Evolutionary conservation across 2,888 invertebrate species (phyloP), one percentile per base, ranked within the genome.

Genomic region (Troglohyphantes excavatus): DNA sequence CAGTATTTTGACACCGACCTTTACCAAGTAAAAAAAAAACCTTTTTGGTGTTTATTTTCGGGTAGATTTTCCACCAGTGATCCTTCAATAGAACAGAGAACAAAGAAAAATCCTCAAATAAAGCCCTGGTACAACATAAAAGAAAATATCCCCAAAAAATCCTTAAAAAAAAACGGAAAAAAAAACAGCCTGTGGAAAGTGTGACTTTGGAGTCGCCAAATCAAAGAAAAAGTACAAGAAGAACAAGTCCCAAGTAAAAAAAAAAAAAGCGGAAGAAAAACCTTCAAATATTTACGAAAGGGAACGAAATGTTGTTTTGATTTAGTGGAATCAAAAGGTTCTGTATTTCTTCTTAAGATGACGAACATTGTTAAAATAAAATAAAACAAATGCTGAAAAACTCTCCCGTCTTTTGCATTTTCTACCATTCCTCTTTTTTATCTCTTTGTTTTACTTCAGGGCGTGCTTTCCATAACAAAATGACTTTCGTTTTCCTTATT

Each of bases 291-390:
- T 82, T 82, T 82, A 82, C 70, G 61, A 70, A 82, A 82, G 26
- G 39, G 68, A 61, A 70, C 59, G 53, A 70, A 82, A 82, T 82
- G 70, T 70, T 82, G 82, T 82, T 82, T 82, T 82, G 82, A 82
- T 82, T 82, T 82, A 82, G 82, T 72, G 68, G 82, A 82, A 82
- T 82, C 82, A 82, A 68, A 82, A 70, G 70, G 59, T 82, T 82
- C 70, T 21, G 61, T 61, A 70, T 61, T 61, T 82, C 70, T 70
- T 82, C 53, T 78, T 9, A 59, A 29, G 29, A 17, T 61, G 6
- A 61, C 29, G 26, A 61, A 61, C 33, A 39, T 78, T 65, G 78
- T 78, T 65, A 78, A 78, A 78, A 65, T 65, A 78, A 43, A 78
- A 78, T 78, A 78, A 78, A 78, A 78, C 78, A 78, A 78, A 78